Conservation (phyloP, 1,140 invertebrate species). For the Orussus abietinus region DNA sequence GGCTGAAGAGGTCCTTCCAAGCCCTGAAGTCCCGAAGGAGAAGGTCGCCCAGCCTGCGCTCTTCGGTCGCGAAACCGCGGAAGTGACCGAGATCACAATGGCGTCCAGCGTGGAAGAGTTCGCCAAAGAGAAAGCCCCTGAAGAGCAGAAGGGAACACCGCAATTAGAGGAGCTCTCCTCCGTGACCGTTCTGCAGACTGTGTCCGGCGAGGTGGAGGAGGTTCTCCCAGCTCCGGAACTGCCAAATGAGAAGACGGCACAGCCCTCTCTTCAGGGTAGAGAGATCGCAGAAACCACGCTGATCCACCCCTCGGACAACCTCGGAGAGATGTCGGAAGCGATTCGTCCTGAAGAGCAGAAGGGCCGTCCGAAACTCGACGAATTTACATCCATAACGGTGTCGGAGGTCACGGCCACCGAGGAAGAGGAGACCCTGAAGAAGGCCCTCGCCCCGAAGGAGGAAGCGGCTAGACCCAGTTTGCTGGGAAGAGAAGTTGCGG, state of each 20-base stretch:
- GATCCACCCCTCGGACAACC: too few species aligned
- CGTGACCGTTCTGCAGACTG: slow-evolving; percentile 21
- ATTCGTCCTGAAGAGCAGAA: slow-evolving; percentile 12
- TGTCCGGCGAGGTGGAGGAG: slow-evolving; percentile 29
- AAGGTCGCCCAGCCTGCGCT: slow-evolving; percentile 22
- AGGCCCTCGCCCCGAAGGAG: slow-evolving; percentile 11
- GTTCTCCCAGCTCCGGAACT: slow-evolving; percentile 13
- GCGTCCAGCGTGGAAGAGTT: slow-evolving; percentile 26
- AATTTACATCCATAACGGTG: slow-evolving; percentile 19
- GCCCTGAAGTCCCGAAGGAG: slow-evolving; percentile 15
- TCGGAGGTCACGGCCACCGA: slow-evolving; percentile 26
- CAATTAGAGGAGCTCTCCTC: slow-evolving; percentile 23
- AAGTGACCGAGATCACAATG: slow-evolving; percentile 34
- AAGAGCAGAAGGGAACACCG: slow-evolving; percentile 25
- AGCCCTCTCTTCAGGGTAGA: slow-evolving; percentile 25
- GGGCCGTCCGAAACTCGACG: slow-evolving; percentile 15
- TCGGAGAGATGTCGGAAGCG: slow-evolving; percentile 22
- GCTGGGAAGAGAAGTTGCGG: slow-evolving; percentile 19
- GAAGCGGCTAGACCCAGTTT: slow-evolving; percentile 19
- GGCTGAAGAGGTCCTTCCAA: slow-evolving; percentile 24
- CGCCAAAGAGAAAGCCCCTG: slow-evolving; percentile 16
- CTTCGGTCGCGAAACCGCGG: slow-evolving; percentile 36
- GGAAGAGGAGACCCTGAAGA: slow-evolving; percentile 16
- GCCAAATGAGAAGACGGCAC: slow-evolving; percentile 24
- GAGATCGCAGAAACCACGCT: slow-evolving; percentile 27